phyloP scores from a whole-genome alignment of 2,797 vertebrate genomes.

The Pipistrellus pipistrellus region DNA sequence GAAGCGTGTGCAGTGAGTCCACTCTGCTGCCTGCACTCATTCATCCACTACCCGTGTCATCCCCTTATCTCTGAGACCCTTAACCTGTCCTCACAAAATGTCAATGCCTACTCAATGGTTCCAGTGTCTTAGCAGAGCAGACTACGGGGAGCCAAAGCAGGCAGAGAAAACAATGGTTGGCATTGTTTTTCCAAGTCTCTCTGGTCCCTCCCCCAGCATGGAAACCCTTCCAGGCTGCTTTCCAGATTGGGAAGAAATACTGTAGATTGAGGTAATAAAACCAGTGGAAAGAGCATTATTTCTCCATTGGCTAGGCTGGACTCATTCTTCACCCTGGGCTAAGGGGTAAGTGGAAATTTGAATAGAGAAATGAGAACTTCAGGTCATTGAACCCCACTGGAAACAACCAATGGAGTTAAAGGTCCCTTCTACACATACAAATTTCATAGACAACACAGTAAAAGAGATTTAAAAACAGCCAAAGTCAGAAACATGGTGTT shows the following conservation, averaged over 20 bases:
- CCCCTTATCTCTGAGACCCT: slow-evolving; percentile 28
- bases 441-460: neutral
- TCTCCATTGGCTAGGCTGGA: neutral
- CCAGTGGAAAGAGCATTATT: neutral
- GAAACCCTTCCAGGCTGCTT: slow-evolving; percentile 39
- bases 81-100: slow-evolving; percentile 46
- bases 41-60: neutral
- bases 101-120: slow-evolving; percentile 59
- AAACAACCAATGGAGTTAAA: neutral
- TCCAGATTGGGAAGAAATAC: neutral
- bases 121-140: slow-evolving; percentile 64
- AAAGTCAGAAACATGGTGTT: neutral
- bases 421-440: slow-evolving; percentile 1
- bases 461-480: neutral
- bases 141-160: slow-evolving; percentile 70
- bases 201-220: slow-evolving; percentile 11
- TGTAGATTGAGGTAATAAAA: neutral
- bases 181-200: slow-evolving; percentile 41
- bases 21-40: neutral
- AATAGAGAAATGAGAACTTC: neutral
- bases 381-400: neutral
- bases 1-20: neutral
- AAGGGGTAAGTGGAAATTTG: slow-evolving; percentile 22
- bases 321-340: slow-evolving; percentile 19
- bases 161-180: slow-evolving; percentile 53